Evolutionary conservation across 1,140 invertebrate species (phyloP), one percentile per base, ranked within the genome.

Genomic region (Drosophila kohkoa): DNA sequence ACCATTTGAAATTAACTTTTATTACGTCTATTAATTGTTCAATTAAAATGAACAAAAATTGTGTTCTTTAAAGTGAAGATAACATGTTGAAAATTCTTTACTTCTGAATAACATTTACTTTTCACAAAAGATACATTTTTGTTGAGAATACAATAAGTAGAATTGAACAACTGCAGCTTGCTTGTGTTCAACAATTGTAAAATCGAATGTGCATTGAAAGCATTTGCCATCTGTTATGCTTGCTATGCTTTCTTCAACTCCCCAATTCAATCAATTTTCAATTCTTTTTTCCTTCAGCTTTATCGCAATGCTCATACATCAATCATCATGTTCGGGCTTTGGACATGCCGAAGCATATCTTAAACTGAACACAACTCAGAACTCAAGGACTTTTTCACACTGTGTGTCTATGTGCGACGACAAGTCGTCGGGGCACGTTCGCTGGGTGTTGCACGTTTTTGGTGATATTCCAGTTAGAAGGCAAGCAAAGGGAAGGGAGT

Each of bases 381-480:
- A 32, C 30, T 32, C 58, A 70, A 70, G 67, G 67, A 70, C 67
- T 63, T 10, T 25, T 16, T 16, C 46, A 41, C 35, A 25, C 46
- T 49, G 7, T 30, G 45, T 51, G 54, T 41, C 54, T 49, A 11
- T 16, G 13, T n/a, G 35, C 48, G 35, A 16, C 46, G 55, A 51
- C 45, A 55, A 57, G 28, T 45, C 67, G 70, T 60, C 70, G 64
- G 55, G 55, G 63, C 70, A 73, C 71, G 71, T 73, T 68, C 71
- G 55, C 10, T 46, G 51, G 41, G 13, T 59, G 65, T 55, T 30
- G 79, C 79, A 81, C 78, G 79, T 81, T 81, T 75, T 82, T 58
- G 64, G 72, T 77, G 64, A 65, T 63, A 16, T 20, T 30, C 15
- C 16, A 48, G 46, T 25, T 25, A 25, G 20, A 7, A 20, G 4